Base-by-base conservation (phyloP, 2,113 vertebrate species). In the Mesoclemmys tuberculata region DNA sequence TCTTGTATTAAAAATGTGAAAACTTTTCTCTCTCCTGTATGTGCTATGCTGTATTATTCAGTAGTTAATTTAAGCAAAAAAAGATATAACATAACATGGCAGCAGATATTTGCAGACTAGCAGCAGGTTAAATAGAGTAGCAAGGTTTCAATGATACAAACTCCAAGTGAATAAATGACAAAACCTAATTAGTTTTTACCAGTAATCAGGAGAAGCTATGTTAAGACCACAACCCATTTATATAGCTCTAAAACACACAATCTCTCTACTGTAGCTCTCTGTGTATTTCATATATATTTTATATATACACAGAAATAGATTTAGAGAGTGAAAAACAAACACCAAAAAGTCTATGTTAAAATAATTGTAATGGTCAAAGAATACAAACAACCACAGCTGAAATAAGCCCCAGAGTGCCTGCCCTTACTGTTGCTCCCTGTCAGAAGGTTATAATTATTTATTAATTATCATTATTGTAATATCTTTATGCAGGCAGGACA, bases 61-160 rank as follows among this genome's bases (percentile, higher is more conserved):
- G 95, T 97, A 98, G 96, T 98, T 98, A 97, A 98, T 98, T 98
- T 98, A 98, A 98, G 96, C 94, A 98, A 96, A 96, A 95, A 93
- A 94, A 75, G 85, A 84, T 93, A 97, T 97, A 98, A 97, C 96
- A 93, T 98, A 97, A 97, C 97, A 98, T 97, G 96, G 97, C 96
- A 98, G 97, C 56, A 97, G 97, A 96, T 97, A 97, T 96, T 97
- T 96, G 92, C 97, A 96, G 97, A 97, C 93, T 93, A 97, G 96
- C 97, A 98, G 92, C 88, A 98, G 97, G 97, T 98, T 98, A 98
- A 98, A 96, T 84, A 97, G 96, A 97, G 94, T 96, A 97, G 91
- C 96, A 98, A 97, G 96, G 93, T 96, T 98, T 98, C 97, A 93
- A 2, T 87, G 97, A 98, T 96, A 98, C 95, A 96, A 98, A 98